Percentiles rank a stretch among this genome's conserved stretches.
phyloP scores from a whole-genome alignment of 2,888 invertebrate species.

The Meteorus cinctellus region DNA sequence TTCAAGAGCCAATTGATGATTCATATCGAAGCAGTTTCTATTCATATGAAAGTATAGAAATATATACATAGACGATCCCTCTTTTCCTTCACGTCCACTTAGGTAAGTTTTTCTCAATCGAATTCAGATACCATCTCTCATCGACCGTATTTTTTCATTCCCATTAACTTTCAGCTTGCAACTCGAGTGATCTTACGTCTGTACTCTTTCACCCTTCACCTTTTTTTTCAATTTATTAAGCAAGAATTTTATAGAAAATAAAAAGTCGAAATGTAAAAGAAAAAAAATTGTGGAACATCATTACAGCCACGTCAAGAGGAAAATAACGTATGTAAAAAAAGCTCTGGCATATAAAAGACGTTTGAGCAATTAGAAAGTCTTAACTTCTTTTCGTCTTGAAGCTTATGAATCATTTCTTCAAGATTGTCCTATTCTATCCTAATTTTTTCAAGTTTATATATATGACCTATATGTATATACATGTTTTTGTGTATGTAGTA shows the following conservation, averaged over 20 bases:
- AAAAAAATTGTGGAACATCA: neutral
- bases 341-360: neutral
- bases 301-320: neutral
- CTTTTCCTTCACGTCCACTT: neutral
- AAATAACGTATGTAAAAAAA: neutral
- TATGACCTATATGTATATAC: neutral
- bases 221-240: neutral
- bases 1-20: constrained; percentile 27
- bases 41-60: neutral
- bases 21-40: neutral
- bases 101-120: constrained; percentile 4
- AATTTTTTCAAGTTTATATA: neutral
- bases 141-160: neutral
- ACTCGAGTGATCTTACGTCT: neutral
- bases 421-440: neutral
- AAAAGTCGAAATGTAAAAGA: neutral
- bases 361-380: neutral
- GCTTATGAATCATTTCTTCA: neutral
- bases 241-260: neutral
- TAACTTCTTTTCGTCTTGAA: neutral
- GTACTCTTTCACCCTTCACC: neutral
- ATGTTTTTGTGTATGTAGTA: neutral
- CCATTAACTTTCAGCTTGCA: neutral
- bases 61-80: neutral
- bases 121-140: neutral